Evolutionary conservation across 2,113 vertebrate species (phyloP).

Genomic region (Lucifuga dentata): DNA sequence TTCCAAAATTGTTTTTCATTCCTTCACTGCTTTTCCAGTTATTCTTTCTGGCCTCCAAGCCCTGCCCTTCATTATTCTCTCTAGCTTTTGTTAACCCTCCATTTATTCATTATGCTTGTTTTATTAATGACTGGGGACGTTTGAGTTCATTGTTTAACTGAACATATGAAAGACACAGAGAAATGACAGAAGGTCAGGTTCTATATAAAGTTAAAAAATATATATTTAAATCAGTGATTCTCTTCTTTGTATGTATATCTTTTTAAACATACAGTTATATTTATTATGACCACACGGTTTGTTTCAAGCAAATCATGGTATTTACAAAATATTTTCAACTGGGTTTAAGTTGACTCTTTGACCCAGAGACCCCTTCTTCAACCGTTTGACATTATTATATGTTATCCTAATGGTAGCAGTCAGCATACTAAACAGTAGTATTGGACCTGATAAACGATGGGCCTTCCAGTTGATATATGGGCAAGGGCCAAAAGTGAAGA

Average conservation of each 20-base stretch:
- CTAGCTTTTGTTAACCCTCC: not conserved
- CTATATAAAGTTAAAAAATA: slow-evolving; percentile 3
- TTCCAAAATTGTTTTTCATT: not conserved
- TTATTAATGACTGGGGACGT: too few species aligned
- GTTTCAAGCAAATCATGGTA: too few species aligned
- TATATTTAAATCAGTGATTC: not conserved
- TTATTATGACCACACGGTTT: too few species aligned
- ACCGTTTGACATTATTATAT: slow-evolving; percentile 72
- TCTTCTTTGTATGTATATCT: not conserved
- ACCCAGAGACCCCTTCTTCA: slow-evolving; percentile 17
- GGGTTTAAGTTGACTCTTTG: slow-evolving; percentile 30
- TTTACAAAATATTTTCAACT: too few species aligned
- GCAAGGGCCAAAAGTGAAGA: slow-evolving; percentile 70
- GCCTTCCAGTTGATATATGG: slow-evolving; percentile 68
- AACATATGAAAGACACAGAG: not conserved
- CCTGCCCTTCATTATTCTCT: not conserved
- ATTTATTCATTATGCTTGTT: too few species aligned
- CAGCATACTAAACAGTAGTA: slow-evolving; percentile 65
- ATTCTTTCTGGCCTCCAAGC: not conserved
- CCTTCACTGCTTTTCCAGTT: not conserved
- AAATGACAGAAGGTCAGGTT: not conserved
- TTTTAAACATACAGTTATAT: slow-evolving; percentile 1
- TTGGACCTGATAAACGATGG: slow-evolving; percentile 66
- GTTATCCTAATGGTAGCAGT: slow-evolving; percentile 77
- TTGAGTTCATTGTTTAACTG: too few species aligned